A percentile compares a stretch with the other conserved stretches of the same genome.
phyloP scores from a whole-genome alignment of 1,140 invertebrate species.

The Apis laboriosa region DNA sequence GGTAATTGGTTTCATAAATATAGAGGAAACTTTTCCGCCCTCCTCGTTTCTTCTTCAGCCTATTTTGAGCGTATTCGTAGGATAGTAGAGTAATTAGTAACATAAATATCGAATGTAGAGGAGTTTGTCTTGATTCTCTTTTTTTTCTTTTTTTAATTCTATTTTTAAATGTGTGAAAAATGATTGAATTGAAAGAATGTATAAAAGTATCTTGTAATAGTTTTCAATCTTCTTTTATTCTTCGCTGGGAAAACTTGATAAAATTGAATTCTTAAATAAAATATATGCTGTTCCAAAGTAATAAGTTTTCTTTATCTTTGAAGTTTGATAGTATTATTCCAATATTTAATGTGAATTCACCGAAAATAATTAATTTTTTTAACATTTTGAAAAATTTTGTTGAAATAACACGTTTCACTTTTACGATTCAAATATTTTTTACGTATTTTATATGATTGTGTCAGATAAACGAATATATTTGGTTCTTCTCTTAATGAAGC shows the following conservation, averaged over 20 bases:
- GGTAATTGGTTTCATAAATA: slow-evolving; percentile 4
- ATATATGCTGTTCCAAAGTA: neutral
- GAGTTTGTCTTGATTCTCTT: neutral
- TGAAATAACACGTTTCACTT: too few relatives aligned
- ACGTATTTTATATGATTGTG: too few relatives aligned
- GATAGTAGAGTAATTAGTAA: neutral
- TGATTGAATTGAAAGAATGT: neutral
- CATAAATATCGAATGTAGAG: neutral
- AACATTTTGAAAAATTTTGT: too few relatives aligned
- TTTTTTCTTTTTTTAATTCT: neutral
- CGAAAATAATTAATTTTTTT: too few relatives aligned
- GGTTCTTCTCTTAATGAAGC: neutral
- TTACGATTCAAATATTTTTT: too few relatives aligned
- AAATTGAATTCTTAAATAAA: neutral
- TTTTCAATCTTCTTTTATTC: neutral
- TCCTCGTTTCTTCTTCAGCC: neutral
- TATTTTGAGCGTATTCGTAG: neutral
- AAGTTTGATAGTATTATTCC: too few relatives aligned
- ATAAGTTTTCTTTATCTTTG: neutral
- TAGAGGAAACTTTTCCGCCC: neutral
- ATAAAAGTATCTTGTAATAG: neutral
- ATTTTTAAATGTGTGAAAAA: neutral
- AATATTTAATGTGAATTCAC: too few relatives aligned
- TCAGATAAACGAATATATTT: neutral
- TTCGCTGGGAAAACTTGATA: neutral